Evolutionary conservation across 2,888 invertebrate genomes (phyloP).

Genomic region (Erannis defoliaria): DNA sequence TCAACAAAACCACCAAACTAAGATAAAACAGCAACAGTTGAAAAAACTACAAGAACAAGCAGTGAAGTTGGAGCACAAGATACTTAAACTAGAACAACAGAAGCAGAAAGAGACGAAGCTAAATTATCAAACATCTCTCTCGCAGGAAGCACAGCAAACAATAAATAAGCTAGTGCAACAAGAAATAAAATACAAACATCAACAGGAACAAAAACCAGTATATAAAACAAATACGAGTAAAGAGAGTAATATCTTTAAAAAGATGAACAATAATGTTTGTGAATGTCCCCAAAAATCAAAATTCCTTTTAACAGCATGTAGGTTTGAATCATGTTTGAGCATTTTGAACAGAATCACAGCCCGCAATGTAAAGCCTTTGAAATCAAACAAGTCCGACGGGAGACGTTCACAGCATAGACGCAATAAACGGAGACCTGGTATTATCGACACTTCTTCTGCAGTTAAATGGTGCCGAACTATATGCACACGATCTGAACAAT

Average conservation of each 20-base stretch:
- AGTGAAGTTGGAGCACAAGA: background rate
- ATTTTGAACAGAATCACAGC: background rate
- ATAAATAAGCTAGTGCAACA: background rate
- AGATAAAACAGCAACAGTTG: background rate
- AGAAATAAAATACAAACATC: background rate
- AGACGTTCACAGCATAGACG: background rate
- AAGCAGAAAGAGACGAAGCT: background rate
- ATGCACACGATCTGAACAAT: slow-evolving; percentile 12
- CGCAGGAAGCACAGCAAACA: background rate
- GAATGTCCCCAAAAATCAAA: background rate
- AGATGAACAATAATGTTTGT: background rate
- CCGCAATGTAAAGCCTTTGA: background rate
- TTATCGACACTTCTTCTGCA: slow-evolving; percentile 23
- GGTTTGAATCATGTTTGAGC: background rate
- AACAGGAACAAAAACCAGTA: no score
- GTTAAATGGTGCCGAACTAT: slow-evolving; percentile 19
- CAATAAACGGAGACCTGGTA: slow-evolving; percentile 19
- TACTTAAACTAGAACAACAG: background rate
- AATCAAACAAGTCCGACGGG: background rate
- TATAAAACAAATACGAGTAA: no score
- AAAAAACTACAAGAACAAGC: background rate
- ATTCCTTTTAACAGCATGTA: background rate
- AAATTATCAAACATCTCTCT: background rate
- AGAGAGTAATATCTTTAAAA: background rate
- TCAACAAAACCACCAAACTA: background rate